Percentiles rank a stretch among this genome's conserved stretches.
Evolutionary conservation across 2,888 invertebrate genomes (phyloP).

Genomic region (Nomada fucata): DNA sequence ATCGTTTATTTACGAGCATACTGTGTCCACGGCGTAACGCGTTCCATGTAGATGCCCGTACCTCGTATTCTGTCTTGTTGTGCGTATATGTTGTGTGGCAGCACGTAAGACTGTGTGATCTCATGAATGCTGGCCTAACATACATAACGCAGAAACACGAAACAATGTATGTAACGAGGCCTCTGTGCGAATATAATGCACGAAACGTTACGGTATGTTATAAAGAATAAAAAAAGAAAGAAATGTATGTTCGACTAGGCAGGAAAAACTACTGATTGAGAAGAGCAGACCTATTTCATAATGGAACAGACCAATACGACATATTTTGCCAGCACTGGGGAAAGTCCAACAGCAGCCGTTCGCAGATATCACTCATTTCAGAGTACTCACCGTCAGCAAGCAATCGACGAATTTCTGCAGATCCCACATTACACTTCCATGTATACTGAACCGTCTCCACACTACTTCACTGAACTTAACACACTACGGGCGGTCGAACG

Average conservation of each 20-base stretch:
- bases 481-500: slow-evolving; percentile 55
- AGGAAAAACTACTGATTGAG: not conserved
- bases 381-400: slow-evolving; percentile 64
- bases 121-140: slow-evolving; percentile 52
- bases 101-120: slow-evolving; percentile 33
- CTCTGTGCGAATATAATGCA: slow-evolving; percentile 23
- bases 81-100: slow-evolving; percentile 17
- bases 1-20: slow-evolving; percentile 62
- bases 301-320: slow-evolving; percentile 30
- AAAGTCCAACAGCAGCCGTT: slow-evolving; percentile 39
- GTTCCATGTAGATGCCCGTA: slow-evolving; percentile 52
- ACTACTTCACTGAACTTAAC: slow-evolving; percentile 58
- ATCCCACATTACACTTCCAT: slow-evolving; percentile 72
- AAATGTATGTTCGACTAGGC: slow-evolving; percentile 9
- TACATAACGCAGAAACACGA: slow-evolving; percentile 25
- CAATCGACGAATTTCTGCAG: slow-evolving; percentile 55
- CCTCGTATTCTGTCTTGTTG: slow-evolving; percentile 50
- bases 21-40: slow-evolving; percentile 37
- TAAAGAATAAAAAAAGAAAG: not conserved
- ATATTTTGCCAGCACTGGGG: slow-evolving; percentile 40
- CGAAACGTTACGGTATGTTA: slow-evolving; percentile 4
- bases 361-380: slow-evolving; percentile 9
- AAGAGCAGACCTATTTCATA: not conserved
- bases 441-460: slow-evolving; percentile 57
- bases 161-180: slow-evolving; percentile 47